Percentiles rank a stretch among this genome's conserved stretches.
Evolutionary conservation across 2,113 vertebrate genomes (phyloP).

Genomic region (Osmerus eperlanus): DNA sequence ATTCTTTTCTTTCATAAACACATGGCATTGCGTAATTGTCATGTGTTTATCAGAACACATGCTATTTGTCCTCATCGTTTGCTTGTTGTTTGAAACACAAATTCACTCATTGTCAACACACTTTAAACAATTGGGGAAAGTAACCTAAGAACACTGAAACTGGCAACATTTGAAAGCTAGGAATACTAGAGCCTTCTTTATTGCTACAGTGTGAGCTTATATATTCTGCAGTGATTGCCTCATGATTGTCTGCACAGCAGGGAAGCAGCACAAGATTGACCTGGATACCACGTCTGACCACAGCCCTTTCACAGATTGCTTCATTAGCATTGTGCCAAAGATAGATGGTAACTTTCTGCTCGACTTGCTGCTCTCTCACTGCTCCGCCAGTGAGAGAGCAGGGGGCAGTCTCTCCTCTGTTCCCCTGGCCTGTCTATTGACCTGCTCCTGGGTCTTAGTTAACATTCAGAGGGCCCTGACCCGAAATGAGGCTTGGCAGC

Average conservation of each 20-base stretch:
- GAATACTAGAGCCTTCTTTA: conserved; percentile 40
- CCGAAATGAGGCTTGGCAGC: conserved; percentile 70
- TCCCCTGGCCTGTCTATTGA: conserved; percentile 70
- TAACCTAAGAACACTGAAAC: too few relatives aligned
- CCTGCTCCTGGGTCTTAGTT: conserved; percentile 79
- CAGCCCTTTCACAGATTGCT: conserved; percentile 62
- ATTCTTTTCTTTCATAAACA: too few relatives aligned
- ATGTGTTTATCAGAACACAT: too few relatives aligned
- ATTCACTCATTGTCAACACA: too few relatives aligned
- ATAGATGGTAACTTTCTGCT: conserved; percentile 77
- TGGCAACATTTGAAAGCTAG: conserved; percentile 17
- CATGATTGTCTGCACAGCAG: conserved; percentile 51
- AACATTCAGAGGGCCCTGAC: conserved; percentile 77
- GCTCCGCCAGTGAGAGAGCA: conserved; percentile 57
- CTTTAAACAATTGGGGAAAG: conserved; percentile 51
- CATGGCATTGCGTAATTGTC: too few relatives aligned
- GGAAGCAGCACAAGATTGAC: conserved; percentile 52
- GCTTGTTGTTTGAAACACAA: too few relatives aligned
- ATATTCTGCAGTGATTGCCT: conserved; percentile 50
- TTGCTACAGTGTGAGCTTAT: conserved; percentile 37
- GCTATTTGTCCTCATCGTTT: too few relatives aligned
- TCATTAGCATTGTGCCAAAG: conserved; percentile 74
- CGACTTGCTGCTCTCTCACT: conserved; percentile 65
- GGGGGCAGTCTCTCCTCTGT: conserved; percentile 48
- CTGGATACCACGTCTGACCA: conserved; percentile 55